Percentiles rank a stretch among this genome's conserved stretches.
phyloP scores from a whole-genome alignment of 2,888 invertebrate species.

The Synanthedon vespiformis region DNA sequence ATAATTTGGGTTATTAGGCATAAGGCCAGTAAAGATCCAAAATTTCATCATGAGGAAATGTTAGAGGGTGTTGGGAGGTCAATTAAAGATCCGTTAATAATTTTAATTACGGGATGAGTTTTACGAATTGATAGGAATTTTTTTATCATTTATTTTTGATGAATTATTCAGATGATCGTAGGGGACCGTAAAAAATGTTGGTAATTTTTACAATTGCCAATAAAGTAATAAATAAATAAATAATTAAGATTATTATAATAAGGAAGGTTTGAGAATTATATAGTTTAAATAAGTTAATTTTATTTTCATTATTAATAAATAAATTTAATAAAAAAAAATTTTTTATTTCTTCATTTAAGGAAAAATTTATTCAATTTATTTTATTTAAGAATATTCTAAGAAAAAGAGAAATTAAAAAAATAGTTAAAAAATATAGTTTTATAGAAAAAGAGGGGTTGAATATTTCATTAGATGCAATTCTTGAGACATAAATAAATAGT shows the following conservation, averaged over 20 bases:
- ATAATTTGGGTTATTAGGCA: slow-evolving; percentile 76
- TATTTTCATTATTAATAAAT: slow-evolving; percentile 44
- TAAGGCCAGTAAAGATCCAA: slow-evolving; percentile 74
- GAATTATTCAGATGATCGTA: slow-evolving; percentile 38
- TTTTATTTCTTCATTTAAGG: slow-evolving; percentile 30
- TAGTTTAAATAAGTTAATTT: slow-evolving; percentile 61
- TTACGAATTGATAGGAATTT: slow-evolving; percentile 45
- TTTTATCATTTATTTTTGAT: slow-evolving; percentile 31
- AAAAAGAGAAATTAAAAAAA: slow-evolving; percentile 17
- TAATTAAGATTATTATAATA: slow-evolving; percentile 64
- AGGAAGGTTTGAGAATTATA: slow-evolving; percentile 63
- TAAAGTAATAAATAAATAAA: slow-evolving; percentile 72
- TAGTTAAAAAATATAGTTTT: slow-evolving; percentile 20
- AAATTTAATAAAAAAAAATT: slow-evolving; percentile 15
- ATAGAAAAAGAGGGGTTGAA: slow-evolving; percentile 43
- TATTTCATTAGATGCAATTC: slow-evolving; percentile 73
- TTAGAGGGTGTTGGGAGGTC: slow-evolving; percentile 72
- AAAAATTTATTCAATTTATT: slow-evolving; percentile 36
- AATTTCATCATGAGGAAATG: slow-evolving; percentile 76
- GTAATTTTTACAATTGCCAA: slow-evolving; percentile 72
- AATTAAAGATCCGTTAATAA: slow-evolving; percentile 70
- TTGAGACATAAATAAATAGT: slow-evolving; percentile 75
- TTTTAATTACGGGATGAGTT: slow-evolving; percentile 64
- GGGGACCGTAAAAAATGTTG: slow-evolving; percentile 63
- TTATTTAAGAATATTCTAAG: slow-evolving; percentile 25